Conservation (phyloP, 2,888 invertebrate species). For the Tineola bisselliella region DNA sequence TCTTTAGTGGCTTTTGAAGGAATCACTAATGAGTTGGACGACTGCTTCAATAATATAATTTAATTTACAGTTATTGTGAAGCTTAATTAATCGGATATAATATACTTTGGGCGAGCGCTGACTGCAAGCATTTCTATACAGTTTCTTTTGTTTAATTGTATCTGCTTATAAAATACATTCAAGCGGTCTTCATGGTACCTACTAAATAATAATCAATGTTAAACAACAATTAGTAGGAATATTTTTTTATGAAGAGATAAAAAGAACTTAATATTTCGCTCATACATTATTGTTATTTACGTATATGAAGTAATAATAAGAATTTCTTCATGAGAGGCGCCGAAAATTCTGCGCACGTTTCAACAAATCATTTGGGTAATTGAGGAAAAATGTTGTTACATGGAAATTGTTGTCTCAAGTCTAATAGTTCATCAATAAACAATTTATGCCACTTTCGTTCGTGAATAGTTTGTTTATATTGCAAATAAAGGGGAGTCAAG, state of each 20-base stretch:
- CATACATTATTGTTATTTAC: neutral
- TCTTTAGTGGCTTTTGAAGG: neutral
- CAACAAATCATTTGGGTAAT: neutral
- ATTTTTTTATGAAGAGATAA: too few species aligned
- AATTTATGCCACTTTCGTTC: constrained; percentile 1
- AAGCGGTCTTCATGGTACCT: too few species aligned
- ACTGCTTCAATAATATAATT: neutral
- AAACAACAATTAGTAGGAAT: too few species aligned
- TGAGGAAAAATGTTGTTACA: constrained; percentile 2
- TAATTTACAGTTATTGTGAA: too few species aligned
- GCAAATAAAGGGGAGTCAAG: constrained; percentile 1
- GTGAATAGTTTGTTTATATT: neutral
- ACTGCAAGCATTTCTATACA: too few species aligned
- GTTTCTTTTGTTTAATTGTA: too few species aligned
- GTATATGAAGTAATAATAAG: neutral
- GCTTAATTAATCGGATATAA: too few species aligned
- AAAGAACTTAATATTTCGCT: neutral
- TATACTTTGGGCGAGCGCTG: too few species aligned
- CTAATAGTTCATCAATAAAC: constrained; percentile 11
- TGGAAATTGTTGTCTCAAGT: neutral
- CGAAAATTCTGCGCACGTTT: neutral
- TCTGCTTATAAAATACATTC: too few species aligned
- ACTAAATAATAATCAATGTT: too few species aligned
- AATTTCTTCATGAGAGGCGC: neutral
- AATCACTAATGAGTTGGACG: neutral